These are phyloP conservation scores for Acipenser ruthenus DNA, from an alignment of 2,797 vertebrate genomes.

Conservation along the genomic window DNA sequence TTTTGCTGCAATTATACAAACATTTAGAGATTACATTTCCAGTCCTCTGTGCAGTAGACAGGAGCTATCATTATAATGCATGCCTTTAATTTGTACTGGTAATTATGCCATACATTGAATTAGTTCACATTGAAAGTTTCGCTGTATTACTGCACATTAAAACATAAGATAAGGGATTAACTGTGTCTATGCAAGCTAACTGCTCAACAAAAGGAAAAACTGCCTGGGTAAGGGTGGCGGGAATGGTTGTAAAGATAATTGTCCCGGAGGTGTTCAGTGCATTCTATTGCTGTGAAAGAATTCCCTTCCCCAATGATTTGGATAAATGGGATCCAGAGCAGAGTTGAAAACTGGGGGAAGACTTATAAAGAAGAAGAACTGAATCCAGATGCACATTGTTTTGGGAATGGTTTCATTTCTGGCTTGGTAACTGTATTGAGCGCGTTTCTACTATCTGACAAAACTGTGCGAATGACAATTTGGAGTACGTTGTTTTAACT, in stretches of 20 bases:
- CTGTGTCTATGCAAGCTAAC: conserved; percentile 1
- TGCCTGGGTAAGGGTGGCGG: not conserved
- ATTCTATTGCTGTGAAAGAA: conserved; percentile 31
- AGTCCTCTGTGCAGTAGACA: conserved; percentile 38
- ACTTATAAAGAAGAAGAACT: no score
- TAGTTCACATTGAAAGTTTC: conserved; percentile 39
- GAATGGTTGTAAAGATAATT: not conserved
- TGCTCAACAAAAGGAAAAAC: not conserved
- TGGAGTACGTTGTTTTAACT: no score
- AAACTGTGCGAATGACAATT: no score
- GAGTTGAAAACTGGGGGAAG: no score
- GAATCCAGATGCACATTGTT: no score
- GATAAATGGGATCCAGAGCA: not conserved
- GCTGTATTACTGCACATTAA: conserved; percentile 23
- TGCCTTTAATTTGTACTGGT: conserved; percentile 38
- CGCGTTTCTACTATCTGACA: no score
- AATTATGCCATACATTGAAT: conserved; percentile 52
- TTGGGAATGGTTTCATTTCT: no score
- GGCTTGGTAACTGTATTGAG: no score
- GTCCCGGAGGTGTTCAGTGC: not conserved
- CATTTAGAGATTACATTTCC: conserved; percentile 33
- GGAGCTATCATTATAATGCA: conserved; percentile 35
- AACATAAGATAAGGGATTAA: conserved; percentile 9
- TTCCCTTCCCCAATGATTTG: conserved; percentile 13
- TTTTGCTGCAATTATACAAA: conserved; percentile 29